Base-by-base conservation (phyloP, 2,888 invertebrate genomes). In the Drosophila quasianomalipes region DNA sequence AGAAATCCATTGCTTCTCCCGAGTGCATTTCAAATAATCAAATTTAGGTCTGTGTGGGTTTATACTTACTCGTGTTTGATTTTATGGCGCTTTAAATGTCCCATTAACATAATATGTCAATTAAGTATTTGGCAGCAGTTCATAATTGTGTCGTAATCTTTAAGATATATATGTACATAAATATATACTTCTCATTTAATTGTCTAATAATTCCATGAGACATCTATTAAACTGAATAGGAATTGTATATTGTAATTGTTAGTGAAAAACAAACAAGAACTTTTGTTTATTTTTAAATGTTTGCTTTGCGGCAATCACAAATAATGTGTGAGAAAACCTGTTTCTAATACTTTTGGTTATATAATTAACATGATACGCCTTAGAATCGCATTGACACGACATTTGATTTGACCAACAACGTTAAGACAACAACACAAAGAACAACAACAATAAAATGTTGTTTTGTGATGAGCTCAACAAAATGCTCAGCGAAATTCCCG, bases 401-500 rank as follows among this genome's bases (percentile, higher is more conserved):
- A 70, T 70, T 79, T 67, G 55, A 65, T 74, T 67, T 52, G 28
- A 54, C 61, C 41, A 65, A 55, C 57, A 26, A 47, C 28, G 19
- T 61, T 66, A 53, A 35, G 3, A 14, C 35, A 62, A 33, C 49
- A 28, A 35, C 26, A 16, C 61, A 59, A 63, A 41, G 19, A 63
- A 44, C 39, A 62, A 66, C n/a, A 62, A 65, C 26, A 66, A 22
- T 26, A 31, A 16, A 62, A 16, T 76, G 69, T 12, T 30, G n/a
- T 19, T 51, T 69, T 70, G 26, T 69, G 69, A 77, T 82, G 81
- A 80, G 81, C 83, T 82, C 83, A 82, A 79, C 83, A 65, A 58
- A 76, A 72, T 55, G 33, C 66, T 70, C 47, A 61, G 54, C 63
- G 53, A 49, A 49, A 68, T 63, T 70, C 41, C 37, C 53, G 61